These are phyloP conservation scores for Reticulitermes lucifugus DNA, from an alignment of 2,888 invertebrate genomes.

Conservation along the genomic window DNA sequence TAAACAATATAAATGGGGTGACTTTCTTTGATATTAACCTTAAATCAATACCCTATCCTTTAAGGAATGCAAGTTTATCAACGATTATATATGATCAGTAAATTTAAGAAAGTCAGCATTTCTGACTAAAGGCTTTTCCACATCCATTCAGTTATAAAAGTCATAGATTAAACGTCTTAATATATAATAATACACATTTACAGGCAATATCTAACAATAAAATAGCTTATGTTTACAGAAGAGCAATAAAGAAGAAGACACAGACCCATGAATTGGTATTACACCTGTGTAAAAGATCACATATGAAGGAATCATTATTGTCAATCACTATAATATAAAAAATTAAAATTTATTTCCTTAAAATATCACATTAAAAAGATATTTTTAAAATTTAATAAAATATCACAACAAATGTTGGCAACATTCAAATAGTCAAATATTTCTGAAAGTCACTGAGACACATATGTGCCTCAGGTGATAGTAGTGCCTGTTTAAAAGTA, in stretches of 20 bases:
- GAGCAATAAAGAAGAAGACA: background rate
- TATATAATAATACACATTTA: background rate
- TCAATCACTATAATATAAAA: conserved; percentile 44
- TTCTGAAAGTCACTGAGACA: background rate
- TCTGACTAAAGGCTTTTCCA: background rate
- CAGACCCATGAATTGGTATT: conserved; percentile 26
- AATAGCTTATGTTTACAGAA: background rate
- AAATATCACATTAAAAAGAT: conserved; percentile 42
- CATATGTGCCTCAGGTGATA: background rate
- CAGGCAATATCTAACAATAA: background rate
- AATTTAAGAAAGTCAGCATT: background rate
- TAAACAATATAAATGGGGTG: background rate
- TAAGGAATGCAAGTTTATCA: background rate
- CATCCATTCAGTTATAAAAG: background rate
- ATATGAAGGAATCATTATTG: conserved; percentile 35
- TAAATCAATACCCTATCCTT: background rate
- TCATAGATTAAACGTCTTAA: background rate
- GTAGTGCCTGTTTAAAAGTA: background rate
- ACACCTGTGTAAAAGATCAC: conserved; percentile 35
- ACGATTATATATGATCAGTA: background rate
- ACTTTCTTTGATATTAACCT: background rate
- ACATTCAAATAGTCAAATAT: conserved; percentile 14
- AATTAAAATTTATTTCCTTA: conserved; percentile 28
- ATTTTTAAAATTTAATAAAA: conserved; percentile 24
- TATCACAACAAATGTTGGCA: conserved; percentile 29